Evolutionary conservation across 1,140 invertebrate species (phyloP), one percentile per base, ranked within the genome.

Genomic region (Ericerus pela): DNA sequence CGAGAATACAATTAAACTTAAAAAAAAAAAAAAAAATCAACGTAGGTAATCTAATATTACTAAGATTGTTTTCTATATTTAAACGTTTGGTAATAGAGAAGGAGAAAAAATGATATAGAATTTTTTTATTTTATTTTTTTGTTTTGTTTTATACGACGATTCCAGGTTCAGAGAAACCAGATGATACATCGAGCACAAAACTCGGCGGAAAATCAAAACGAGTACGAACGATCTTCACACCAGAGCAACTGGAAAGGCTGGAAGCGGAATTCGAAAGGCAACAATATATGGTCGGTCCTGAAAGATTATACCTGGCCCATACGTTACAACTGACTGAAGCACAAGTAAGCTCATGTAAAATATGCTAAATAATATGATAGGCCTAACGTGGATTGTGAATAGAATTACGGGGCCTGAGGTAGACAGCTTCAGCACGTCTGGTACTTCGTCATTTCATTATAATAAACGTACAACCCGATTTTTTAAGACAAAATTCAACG

Each of bases 221-320:
- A 55, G 87, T 94, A 10, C 73, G 93, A 26, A 96, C 92, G 0
- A 95, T 95, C 56, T 96, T 96, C 70, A 96, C 91, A 0, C 84
- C 87, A 0, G 89, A 95, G 63, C 93, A 96, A 70, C 68, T 96
- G 53, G 88, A 93, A 65, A 75, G 86, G 58, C 70, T 96, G 20
- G 92, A 96, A 65, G 82, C 82, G 0, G 91, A 94, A 72, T 96
- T 96, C 62, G 85, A 90, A 58, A 68, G 85, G 16, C 91, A 95
- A 64, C 92, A 96, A 66, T 96, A 96, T 69, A 90, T 96, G 87
- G 91, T 92, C 2, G 92, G 92, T 0, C 89, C 89, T 0, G 91
- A 95, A 68, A 70, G 93, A 60, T 73, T 90, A 0, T 90, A 93
- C 64, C 72, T 96, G 33, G 91, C 92, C 0, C 83, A 88, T 62